Percentiles rank a stretch among this genome's conserved stretches.
These are phyloP conservation scores for Synanthedon vespiformis DNA, from an alignment of 2,888 invertebrate species.

Conservation along the genomic window DNA sequence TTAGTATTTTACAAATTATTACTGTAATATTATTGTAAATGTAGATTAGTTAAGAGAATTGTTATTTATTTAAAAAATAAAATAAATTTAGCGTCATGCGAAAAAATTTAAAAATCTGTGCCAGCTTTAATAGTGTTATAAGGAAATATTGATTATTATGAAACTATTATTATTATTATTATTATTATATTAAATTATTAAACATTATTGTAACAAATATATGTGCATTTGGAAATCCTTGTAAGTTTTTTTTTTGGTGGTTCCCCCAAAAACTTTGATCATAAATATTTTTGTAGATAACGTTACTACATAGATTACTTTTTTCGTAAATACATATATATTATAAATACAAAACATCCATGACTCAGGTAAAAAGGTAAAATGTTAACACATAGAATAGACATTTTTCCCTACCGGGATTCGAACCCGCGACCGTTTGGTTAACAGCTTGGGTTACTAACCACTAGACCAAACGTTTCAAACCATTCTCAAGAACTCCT, in stretches of 20 bases:
- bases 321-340: too few species aligned
- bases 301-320: too few species aligned
- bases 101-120: constrained; percentile 50
- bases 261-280: neutral
- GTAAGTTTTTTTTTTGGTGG: constrained; percentile 1
- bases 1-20: constrained; percentile 3
- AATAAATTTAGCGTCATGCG: constrained; percentile 18
- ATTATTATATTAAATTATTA: constrained; percentile 44
- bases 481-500: too few species aligned
- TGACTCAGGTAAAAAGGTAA: too few species aligned
- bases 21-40: constrained; percentile 2
- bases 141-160: constrained; percentile 31
- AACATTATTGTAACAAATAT: constrained; percentile 56
- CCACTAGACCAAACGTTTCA: too few species aligned
- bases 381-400: too few species aligned
- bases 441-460: too few species aligned
- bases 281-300: too few species aligned
- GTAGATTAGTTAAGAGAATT: neutral
- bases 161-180: constrained; percentile 4
- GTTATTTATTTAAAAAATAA: neutral
- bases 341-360: too few species aligned
- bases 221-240: constrained; percentile 50
- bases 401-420: too few species aligned
- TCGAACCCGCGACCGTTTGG: too few species aligned
- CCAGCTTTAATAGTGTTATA: constrained; percentile 65